Evolutionary conservation across 2,113 vertebrate species (phyloP).

Genomic region (Strigops habroptila): DNA sequence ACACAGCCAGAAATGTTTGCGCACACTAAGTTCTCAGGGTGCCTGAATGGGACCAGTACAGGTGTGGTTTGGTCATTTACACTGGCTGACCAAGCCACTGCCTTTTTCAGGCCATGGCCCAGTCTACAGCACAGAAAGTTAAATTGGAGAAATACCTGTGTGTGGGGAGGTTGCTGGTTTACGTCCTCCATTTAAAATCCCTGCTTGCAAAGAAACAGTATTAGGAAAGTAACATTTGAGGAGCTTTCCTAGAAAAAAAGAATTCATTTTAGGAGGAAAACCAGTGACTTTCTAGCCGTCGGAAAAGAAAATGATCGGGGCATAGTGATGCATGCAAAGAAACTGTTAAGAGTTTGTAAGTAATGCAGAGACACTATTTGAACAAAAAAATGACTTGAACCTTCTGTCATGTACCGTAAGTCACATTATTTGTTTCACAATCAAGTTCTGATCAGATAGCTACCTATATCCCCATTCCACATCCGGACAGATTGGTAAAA

Average conservation of each 20-base stretch:
- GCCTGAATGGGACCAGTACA: not conserved
- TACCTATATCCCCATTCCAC: too few species aligned
- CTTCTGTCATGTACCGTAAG: too few species aligned
- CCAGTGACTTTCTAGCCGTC: not conserved
- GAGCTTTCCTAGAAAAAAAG: not conserved
- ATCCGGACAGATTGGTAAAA: too few species aligned
- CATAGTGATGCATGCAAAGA: not conserved
- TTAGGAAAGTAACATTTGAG: not conserved
- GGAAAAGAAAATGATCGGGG: not conserved
- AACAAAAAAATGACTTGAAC: too few species aligned
- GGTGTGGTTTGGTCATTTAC: too few species aligned
- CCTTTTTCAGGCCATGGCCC: too few species aligned
- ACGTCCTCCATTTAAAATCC: not conserved
- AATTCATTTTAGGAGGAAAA: not conserved
- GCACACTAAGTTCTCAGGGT: too few species aligned
- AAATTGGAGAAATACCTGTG: not conserved
- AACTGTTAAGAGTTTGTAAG: too few species aligned
- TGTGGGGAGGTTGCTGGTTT: not conserved
- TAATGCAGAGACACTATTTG: too few species aligned
- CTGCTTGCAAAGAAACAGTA: not conserved
- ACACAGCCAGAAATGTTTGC: too few species aligned
- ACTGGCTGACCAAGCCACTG: not conserved
- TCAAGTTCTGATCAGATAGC: too few species aligned
- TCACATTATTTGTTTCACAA: too few species aligned
- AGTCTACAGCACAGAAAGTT: not conserved